Evolutionary conservation across 2,888 invertebrate species (phyloP).

Genomic region (Eudemis profundana): DNA sequence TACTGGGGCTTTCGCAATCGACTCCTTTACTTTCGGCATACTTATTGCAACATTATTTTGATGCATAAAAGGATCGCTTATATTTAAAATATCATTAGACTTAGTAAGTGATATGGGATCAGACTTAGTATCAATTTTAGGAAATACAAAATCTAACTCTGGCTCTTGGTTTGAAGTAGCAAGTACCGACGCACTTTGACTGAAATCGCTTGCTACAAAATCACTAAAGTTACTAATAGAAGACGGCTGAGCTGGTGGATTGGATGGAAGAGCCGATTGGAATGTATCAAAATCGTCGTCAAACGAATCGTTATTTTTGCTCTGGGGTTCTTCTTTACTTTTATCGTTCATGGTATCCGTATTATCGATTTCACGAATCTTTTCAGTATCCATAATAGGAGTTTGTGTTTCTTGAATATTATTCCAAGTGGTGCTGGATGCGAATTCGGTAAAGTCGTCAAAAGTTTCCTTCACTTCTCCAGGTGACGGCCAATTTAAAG

Average conservation of each 20-base stretch:
- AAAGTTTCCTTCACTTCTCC: conserved; percentile 79
- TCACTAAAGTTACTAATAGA: conserved; percentile 44
- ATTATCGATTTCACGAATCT: conserved; percentile 10
- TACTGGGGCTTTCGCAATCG: conserved; percentile 49
- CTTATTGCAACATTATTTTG: conserved; percentile 46
- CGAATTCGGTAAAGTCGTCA: conserved; percentile 77
- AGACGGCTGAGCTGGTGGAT: conserved; percentile 45
- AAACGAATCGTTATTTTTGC: conserved; percentile 49
- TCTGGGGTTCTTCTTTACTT: conserved; percentile 10
- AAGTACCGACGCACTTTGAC: conserved; percentile 49
- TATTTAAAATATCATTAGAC: conserved; percentile 56
- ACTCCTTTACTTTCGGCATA: conserved; percentile 50
- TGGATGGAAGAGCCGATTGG: conserved; percentile 71
- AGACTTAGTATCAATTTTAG: conserved; percentile 59
- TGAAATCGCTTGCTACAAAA: conserved; percentile 48
- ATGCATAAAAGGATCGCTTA: conserved; percentile 45
- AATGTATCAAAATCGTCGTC: conserved; percentile 81
- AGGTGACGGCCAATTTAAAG: conserved; percentile 82
- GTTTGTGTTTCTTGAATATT: conserved; percentile 47
- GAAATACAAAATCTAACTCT: conserved; percentile 55
- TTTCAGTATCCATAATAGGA: conserved; percentile 7
- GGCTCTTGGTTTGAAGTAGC: conserved; percentile 46
- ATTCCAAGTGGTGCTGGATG: conserved; percentile 63
- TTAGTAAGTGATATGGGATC: conserved; percentile 62
- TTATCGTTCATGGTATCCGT: conserved; percentile 32